Base-by-base conservation (phyloP, 2,888 invertebrate species). In the Conops quadrifasciatus region DNA sequence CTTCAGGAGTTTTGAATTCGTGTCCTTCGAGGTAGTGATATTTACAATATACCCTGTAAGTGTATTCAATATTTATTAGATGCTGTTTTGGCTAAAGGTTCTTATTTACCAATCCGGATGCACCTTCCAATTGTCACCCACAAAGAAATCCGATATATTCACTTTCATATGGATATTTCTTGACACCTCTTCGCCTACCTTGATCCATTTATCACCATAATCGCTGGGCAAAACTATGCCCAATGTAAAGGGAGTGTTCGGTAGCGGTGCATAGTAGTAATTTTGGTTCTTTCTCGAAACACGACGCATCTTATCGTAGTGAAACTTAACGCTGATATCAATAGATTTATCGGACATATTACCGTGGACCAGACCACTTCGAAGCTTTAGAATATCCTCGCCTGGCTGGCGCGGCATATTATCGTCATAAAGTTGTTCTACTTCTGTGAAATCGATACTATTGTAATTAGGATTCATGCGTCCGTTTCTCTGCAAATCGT, bases 401-500 rank as follows among this genome's bases (percentile, higher is more conserved):
- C 90, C 89, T 0, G 91, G 88, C 76, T 89, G 89, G 70, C 95
- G 88, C 0, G 93, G 90, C 0, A 88, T 89, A 66, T 89, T 88
- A 2, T 90, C 90, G 75, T 89, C 88, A 78, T 93, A 92, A 28
- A 94, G 89, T 75, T 97, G 92, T 84, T 98, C 98, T 7, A 98
- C 93, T 87, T 98, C 98, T 1, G 94, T 92, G 72, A 99, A 89
- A 86, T 98, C 98, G 47, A 98, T 93, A 84, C 97, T 97, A 86
- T 97, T 97, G 87, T 95, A 98, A 85, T 97, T 97, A n/a, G 92
- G 90, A 87, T 95, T 97, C 71, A 94, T 87, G 24, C 76, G 79
- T 2, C 79, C 79, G 71, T 78, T 77, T 60, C 77, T 77, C 85
- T 85, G 63, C 2, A 67, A 60, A 11, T 19, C 1, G 30, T n/a